These are phyloP conservation scores for Platalea minor DNA, from an alignment of 2,797 vertebrate species.

Conservation along the genomic window DNA sequence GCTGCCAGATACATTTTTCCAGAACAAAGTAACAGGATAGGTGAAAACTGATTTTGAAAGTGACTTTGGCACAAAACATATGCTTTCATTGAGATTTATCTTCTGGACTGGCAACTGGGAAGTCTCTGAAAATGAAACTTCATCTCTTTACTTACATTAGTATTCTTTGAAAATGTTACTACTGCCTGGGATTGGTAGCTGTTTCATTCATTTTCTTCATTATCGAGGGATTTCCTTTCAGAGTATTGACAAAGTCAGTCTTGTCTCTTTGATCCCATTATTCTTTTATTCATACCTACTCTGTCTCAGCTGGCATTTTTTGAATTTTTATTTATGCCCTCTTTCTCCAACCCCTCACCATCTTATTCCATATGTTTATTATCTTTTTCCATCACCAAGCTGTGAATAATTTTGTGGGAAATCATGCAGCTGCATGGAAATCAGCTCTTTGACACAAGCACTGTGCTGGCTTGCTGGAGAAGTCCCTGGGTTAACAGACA, in stretches of 20 bases:
- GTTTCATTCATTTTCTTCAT: background rate
- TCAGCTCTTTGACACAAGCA: conserved; percentile 39
- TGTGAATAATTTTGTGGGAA: conserved; percentile 8
- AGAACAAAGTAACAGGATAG: background rate
- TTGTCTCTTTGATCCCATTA: background rate
- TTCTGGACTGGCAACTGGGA: background rate
- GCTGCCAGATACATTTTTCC: background rate
- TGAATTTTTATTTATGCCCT: background rate
- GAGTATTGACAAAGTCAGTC: background rate
- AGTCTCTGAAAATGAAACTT: background rate
- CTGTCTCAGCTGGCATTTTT: background rate
- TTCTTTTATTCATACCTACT: background rate
- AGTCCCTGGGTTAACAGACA: conserved; percentile 2
- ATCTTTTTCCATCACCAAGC: conserved; percentile 5
- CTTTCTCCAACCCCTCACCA: background rate
- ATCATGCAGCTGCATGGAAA: conserved; percentile 34
- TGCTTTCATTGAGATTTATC: background rate
- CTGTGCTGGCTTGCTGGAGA: background rate
- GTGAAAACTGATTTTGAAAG: background rate
- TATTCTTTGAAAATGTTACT: background rate
- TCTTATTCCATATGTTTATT: conserved; percentile 17
- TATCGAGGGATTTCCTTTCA: background rate
- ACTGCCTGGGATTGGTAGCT: background rate
- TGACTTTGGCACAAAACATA: background rate
- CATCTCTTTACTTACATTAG: background rate